Percentiles rank a stretch among this genome's conserved stretches.
phyloP scores from a whole-genome alignment of 2,797 vertebrate genomes.

The Sebastes paucispinis region DNA sequence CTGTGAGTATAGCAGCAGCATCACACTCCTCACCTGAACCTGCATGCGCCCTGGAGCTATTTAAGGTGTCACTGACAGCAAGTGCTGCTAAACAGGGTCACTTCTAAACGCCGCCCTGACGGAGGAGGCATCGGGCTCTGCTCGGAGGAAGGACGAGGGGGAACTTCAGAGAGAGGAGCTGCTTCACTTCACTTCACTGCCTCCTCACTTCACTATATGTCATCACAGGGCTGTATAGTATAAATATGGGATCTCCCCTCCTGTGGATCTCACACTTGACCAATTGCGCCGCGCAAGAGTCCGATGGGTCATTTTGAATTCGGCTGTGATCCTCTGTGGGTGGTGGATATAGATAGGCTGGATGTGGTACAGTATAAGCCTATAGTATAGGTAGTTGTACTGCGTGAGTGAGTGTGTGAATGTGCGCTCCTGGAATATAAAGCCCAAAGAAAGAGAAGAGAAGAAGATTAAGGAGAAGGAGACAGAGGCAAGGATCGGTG shows the following conservation, averaged over 20 bases:
- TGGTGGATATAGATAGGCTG: conserved; percentile 16
- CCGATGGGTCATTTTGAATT: conserved; percentile 57
- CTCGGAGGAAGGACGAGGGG: conserved; percentile 21
- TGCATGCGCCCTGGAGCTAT: conserved; percentile 44
- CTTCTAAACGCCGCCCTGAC: conserved; percentile 70
- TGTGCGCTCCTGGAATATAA: conserved; percentile 64
- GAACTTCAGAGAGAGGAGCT: conserved; percentile 52
- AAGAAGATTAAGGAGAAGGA: conserved; percentile 33
- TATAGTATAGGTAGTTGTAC: conserved; percentile 31
- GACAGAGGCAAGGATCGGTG: conserved; percentile 52
- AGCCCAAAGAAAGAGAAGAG: conserved; percentile 38
- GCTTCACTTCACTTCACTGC: conserved; percentile 36
- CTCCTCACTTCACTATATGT: conserved; percentile 32
- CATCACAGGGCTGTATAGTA: conserved; percentile 37
- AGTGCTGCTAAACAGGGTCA: conserved; percentile 54
- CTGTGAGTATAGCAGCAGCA: background rate
- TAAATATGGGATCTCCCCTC: conserved; percentile 44
- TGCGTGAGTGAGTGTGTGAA: conserved; percentile 29
- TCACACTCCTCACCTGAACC: conserved; percentile 43
- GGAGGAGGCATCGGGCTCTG: conserved; percentile 50
- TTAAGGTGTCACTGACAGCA: conserved; percentile 48
- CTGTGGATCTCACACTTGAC: conserved; percentile 57
- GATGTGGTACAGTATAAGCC: conserved; percentile 42
- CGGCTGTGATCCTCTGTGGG: conserved; percentile 35
- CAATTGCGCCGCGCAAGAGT: conserved; percentile 54